Percentiles rank a stretch among this genome's conserved stretches.
Evolutionary conservation across 2,113 vertebrate genomes (phyloP).

Genomic region (Recurvirostra avosetta): DNA sequence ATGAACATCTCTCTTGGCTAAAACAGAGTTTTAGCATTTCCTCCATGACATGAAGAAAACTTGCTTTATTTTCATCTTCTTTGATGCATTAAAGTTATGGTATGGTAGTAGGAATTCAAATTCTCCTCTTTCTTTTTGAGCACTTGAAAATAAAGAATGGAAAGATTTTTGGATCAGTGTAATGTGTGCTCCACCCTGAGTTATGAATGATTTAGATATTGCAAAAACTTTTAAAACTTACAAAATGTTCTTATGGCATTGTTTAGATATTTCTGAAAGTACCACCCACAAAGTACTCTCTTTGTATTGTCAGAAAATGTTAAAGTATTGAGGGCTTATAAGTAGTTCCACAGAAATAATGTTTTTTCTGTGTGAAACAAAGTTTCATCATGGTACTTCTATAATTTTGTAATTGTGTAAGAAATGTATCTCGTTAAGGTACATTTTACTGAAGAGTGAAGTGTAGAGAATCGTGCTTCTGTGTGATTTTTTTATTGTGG

Average conservation of each 20-base stretch:
- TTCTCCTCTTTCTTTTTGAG: not conserved
- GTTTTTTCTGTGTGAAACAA: not conserved
- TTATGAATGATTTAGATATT: not conserved
- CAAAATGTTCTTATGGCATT: not conserved
- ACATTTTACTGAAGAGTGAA: not conserved
- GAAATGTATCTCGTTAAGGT: not conserved
- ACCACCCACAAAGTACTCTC: not conserved
- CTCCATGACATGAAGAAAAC: not conserved
- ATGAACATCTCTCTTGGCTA: slow-evolving; percentile 38
- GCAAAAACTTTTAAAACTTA: not conserved
- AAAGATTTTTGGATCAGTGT: not conserved
- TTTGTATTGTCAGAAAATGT: not conserved
- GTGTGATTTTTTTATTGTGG: not conserved
- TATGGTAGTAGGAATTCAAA: not conserved
- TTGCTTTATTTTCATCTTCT: not conserved
- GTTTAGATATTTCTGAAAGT: slow-evolving; percentile 4
- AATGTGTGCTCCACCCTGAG: not conserved
- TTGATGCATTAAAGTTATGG: not conserved
- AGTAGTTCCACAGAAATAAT: slow-evolving; percentile 20
- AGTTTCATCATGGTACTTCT: not conserved
- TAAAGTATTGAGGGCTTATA: not conserved
- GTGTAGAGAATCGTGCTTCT: not conserved
- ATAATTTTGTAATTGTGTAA: not conserved
- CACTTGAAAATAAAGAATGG: not conserved
- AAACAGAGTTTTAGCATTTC: not conserved